Evolutionary conservation across 2,888 invertebrate species (phyloP).

Genomic region (Phalangium opilio): DNA sequence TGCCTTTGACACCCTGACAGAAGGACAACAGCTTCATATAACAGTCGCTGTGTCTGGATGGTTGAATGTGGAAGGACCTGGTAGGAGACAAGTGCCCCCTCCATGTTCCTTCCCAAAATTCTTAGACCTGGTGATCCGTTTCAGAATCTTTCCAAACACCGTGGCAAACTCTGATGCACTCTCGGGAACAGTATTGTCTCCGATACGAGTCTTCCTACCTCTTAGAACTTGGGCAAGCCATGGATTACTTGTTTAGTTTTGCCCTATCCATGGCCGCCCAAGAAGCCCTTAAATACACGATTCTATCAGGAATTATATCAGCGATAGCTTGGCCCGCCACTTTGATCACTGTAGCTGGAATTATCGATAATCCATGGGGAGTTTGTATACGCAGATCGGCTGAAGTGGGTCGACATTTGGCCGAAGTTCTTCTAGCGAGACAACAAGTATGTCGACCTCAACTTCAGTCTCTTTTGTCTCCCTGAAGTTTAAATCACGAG

Average conservation of each 20-base stretch:
- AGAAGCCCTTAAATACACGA: conserved; percentile 47
- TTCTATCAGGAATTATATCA: conserved; percentile 44
- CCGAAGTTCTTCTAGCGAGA: conserved; percentile 43
- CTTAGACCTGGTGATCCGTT: too few species aligned
- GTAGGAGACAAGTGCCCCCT: conserved; percentile 22
- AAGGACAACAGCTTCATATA: conserved; percentile 40
- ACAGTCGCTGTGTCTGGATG: conserved; percentile 49
- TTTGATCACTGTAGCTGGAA: conserved; percentile 36
- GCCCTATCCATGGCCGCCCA: conserved; percentile 43
- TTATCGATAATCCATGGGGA: conserved; percentile 45
- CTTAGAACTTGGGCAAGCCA: conserved; percentile 41
- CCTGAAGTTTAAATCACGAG: too few species aligned
- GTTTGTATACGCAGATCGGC: conserved; percentile 44
- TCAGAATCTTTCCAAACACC: conserved; percentile 34
- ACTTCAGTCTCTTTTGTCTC: too few species aligned
- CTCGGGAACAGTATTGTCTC: conserved; percentile 46
- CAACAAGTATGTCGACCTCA: conserved; percentile 34
- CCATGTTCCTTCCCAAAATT: too few species aligned
- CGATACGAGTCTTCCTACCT: conserved; percentile 46
- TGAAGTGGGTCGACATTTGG: conserved; percentile 43
- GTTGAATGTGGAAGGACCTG: conserved; percentile 39
- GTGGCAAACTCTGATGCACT: conserved; percentile 41
- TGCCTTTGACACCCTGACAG: conserved; percentile 40
- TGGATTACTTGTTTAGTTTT: conserved; percentile 44
- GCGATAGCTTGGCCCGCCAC: conserved; percentile 50